phyloP scores from a whole-genome alignment of 2,797 vertebrate species.

The Sciurus carolinensis region DNA sequence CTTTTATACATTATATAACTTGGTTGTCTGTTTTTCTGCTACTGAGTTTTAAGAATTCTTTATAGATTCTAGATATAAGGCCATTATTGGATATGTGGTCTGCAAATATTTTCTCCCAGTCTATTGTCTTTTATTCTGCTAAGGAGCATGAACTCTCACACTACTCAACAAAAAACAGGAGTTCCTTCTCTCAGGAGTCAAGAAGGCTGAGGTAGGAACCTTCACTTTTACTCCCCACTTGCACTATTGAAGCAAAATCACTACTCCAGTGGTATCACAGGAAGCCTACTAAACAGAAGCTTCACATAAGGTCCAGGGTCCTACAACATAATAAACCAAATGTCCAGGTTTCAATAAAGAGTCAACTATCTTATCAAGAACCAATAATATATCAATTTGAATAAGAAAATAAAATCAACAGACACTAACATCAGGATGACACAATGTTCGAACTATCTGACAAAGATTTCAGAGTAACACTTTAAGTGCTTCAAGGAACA shows the following conservation, averaged over 20 bases:
- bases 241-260: background rate
- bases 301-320: background rate
- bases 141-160: background rate
- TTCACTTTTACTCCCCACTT: background rate
- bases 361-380: background rate
- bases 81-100: background rate
- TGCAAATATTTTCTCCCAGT: background rate
- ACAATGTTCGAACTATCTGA: background rate
- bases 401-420: constrained; percentile 31
- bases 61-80: background rate
- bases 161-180: background rate
- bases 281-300: constrained; percentile 26
- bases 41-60: constrained; percentile 43
- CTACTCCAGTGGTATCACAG: background rate
- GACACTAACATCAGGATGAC: background rate
- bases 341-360: background rate
- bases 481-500: constrained; percentile 20
- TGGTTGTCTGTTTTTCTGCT: background rate
- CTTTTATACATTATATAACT: constrained; percentile 50
- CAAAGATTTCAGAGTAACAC: constrained; percentile 35
- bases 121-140: background rate
- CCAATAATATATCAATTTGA: background rate
- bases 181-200: background rate
- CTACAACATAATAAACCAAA: background rate
- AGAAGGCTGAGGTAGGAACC: background rate